Evolutionary conservation across 2,113 vertebrate species (phyloP).

Genomic region (Sebastes schlegelii): DNA sequence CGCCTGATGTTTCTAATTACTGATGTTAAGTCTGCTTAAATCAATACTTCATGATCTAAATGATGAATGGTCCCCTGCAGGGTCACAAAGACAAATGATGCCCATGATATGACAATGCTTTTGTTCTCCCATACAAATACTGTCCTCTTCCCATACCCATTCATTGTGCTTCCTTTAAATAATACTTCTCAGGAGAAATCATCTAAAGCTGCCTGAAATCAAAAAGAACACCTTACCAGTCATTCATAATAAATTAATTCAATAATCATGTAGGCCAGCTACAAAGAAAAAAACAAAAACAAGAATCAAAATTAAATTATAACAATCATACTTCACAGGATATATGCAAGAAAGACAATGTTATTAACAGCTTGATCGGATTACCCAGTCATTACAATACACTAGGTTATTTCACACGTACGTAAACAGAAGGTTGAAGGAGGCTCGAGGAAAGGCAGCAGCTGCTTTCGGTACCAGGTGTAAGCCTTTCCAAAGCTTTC

Average conservation of each 20-base stretch:
- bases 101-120: slow-evolving; percentile 51
- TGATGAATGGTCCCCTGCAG: slow-evolving; percentile 53
- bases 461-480: slow-evolving; percentile 34
- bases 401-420: slow-evolving; percentile 83
- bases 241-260: slow-evolving; percentile 94
- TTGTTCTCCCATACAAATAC: slow-evolving; percentile 67
- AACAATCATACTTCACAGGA: slow-evolving; percentile 93
- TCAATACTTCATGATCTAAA: slow-evolving; percentile 40
- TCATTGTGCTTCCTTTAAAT: slow-evolving; percentile 77
- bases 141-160: slow-evolving; percentile 56
- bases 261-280: slow-evolving; percentile 97
- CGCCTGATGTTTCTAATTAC: slow-evolving; percentile 29
- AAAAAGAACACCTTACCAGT: slow-evolving; percentile 85
- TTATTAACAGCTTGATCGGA: slow-evolving; percentile 87
- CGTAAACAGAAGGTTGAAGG: slow-evolving; percentile 87
- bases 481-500: slow-evolving; percentile 37
- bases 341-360: slow-evolving; percentile 88
- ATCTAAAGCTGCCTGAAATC: slow-evolving; percentile 85
- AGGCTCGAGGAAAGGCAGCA: slow-evolving; percentile 52
- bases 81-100: slow-evolving; percentile 22
- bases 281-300: slow-evolving; percentile 85
- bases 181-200: slow-evolving; percentile 71
- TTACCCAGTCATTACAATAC: slow-evolving; percentile 85
- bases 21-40: slow-evolving; percentile 37
- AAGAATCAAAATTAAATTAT: slow-evolving; percentile 79